These are phyloP conservation scores for Zalophus californianus DNA, from an alignment of 2,797 vertebrate genomes.

Conservation along the genomic window DNA sequence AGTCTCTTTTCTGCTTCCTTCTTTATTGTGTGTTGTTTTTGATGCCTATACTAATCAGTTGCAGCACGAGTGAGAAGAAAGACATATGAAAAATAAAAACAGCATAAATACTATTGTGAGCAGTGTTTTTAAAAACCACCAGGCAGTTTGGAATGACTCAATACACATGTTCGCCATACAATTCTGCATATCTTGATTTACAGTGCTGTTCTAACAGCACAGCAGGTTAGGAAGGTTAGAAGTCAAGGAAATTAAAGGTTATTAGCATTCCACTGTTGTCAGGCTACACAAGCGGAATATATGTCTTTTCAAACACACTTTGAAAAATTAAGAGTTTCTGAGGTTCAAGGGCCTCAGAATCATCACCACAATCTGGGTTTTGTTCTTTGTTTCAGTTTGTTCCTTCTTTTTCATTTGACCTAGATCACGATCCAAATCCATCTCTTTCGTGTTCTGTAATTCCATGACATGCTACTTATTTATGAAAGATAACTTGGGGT, in stretches of 20 bases:
- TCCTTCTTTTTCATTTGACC: slow-evolving; percentile 62
- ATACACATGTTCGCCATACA: slow-evolving; percentile 84
- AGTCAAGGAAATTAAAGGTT: slow-evolving; percentile 89
- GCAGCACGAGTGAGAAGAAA: slow-evolving; percentile 82
- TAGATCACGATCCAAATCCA: background rate
- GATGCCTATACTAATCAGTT: slow-evolving; percentile 83
- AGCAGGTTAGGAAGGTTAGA: slow-evolving; percentile 88
- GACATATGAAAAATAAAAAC: slow-evolving; percentile 83
- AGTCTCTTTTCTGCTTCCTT: slow-evolving; percentile 80
- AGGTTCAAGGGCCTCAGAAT: slow-evolving; percentile 81
- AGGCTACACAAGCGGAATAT: slow-evolving; percentile 79
- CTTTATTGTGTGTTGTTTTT: slow-evolving; percentile 81
- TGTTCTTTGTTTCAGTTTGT: slow-evolving; percentile 65
- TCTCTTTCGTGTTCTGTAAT: background rate
- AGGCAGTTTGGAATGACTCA: slow-evolving; percentile 86
- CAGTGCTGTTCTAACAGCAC: slow-evolving; percentile 80
- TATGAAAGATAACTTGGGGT: background rate
- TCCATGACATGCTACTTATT: background rate
- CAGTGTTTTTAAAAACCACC: slow-evolving; percentile 86
- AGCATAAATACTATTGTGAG: slow-evolving; percentile 84
- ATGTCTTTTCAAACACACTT: slow-evolving; percentile 85
- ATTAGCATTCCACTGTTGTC: slow-evolving; percentile 87
- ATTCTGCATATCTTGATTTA: slow-evolving; percentile 86
- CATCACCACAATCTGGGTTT: slow-evolving; percentile 53
- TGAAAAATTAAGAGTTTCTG: slow-evolving; percentile 82